Conservation (phyloP, 2,113 vertebrate genomes). For the Lamprotornis superbus region DNA sequence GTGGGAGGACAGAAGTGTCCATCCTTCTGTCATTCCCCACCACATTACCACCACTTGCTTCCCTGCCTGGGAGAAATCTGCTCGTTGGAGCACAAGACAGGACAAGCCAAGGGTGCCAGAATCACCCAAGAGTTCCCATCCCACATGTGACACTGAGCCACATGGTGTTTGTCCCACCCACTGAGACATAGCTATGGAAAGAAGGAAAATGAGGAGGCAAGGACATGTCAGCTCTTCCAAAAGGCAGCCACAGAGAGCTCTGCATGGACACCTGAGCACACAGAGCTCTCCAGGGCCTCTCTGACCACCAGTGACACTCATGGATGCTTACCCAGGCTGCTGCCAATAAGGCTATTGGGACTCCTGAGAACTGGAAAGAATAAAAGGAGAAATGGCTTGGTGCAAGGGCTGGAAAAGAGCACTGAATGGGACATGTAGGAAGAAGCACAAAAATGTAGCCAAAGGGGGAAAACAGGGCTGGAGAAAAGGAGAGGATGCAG, state of each 20-base stretch:
- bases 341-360: not conserved
- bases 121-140: not conserved
- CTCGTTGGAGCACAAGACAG: not conserved
- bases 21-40: not conserved
- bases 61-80: not conserved
- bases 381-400: not conserved
- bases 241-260: not conserved
- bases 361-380: not conserved
- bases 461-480: not conserved
- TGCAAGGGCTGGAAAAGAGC: not conserved
- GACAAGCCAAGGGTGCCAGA: not conserved
- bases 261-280: not conserved
- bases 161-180: not conserved
- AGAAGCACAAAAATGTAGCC: not conserved
- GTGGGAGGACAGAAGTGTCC: not conserved
- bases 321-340: not conserved
- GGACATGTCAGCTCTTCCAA: not conserved
- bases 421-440: not conserved
- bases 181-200: not conserved
- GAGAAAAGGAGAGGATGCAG: not conserved
- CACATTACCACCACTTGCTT: not conserved
- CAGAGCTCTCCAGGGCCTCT: not conserved
- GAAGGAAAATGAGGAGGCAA: not conserved
- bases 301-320: not conserved
- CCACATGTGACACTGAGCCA: not conserved